These are phyloP conservation scores for Crenuchus spilurus DNA, from an alignment of 2,797 vertebrate genomes.

Conservation along the genomic window DNA sequence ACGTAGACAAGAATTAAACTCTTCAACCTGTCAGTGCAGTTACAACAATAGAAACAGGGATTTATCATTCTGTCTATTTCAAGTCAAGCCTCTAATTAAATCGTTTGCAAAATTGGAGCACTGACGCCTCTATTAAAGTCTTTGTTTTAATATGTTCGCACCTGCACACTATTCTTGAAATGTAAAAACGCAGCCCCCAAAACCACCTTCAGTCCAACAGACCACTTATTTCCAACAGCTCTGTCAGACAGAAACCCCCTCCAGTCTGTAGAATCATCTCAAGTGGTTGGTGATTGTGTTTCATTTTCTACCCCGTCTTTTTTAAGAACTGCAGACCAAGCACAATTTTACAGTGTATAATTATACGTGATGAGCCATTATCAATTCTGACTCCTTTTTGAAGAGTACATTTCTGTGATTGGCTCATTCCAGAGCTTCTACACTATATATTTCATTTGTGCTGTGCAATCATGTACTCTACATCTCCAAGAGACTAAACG, in stretches of 20 bases:
- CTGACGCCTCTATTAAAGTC: conserved; percentile 17
- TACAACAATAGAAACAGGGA: conserved; percentile 5
- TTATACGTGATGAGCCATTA: conserved; percentile 72
- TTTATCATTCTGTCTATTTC: conserved; percentile 18
- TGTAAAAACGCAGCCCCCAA: conserved; percentile 4
- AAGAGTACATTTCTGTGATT: conserved; percentile 68
- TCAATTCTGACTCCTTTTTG: conserved; percentile 59
- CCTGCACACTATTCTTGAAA: neutral
- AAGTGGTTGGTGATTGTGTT: conserved; percentile 40
- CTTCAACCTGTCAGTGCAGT: conserved; percentile 33
- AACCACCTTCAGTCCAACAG: neutral
- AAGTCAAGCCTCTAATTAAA: conserved; percentile 32
- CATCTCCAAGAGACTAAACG: conserved; percentile 34
- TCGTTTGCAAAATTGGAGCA: neutral
- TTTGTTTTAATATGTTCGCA: conserved; percentile 23
- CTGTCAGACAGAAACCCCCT: conserved; percentile 19
- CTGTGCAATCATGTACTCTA: conserved; percentile 48
- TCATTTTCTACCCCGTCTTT: conserved; percentile 46
- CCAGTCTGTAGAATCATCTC: conserved; percentile 7
- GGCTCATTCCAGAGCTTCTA: conserved; percentile 59
- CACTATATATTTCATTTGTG: conserved; percentile 68
- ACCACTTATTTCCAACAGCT: neutral
- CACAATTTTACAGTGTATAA: conserved; percentile 67
- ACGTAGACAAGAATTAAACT: conserved; percentile 18
- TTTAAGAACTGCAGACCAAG: conserved; percentile 60